Conservation (phyloP, 1,140 invertebrate genomes). For the Zaprionus gabonicus region DNA sequence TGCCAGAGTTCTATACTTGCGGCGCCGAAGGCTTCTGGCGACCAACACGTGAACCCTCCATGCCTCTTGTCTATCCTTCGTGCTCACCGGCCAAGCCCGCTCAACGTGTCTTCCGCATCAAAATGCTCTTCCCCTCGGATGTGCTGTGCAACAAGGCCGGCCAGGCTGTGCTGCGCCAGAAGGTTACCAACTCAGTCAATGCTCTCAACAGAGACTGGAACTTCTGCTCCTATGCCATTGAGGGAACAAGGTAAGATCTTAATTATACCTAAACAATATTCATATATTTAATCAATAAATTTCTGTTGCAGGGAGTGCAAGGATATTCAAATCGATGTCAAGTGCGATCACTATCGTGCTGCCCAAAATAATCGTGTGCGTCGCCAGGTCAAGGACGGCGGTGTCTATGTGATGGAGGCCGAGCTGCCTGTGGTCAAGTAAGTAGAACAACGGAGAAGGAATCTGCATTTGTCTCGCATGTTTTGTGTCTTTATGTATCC, state of each 20-base stretch:
- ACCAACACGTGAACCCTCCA: constrained; percentile 91
- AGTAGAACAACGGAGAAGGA: constrained; percentile 79
- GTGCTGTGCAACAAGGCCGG: constrained; percentile 97
- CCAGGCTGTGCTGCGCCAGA: constrained; percentile 94
- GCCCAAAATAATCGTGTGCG: constrained; percentile 87
- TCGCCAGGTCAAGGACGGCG: constrained; percentile 88
- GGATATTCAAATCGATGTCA: constrained; percentile 94
- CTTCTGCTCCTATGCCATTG: constrained; percentile 95
- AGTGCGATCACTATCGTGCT: constrained; percentile 90
- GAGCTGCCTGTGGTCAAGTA: constrained; percentile 93
- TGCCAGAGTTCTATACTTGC: constrained; percentile 98
- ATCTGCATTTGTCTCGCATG: neutral
- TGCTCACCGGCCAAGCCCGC: constrained; percentile 94
- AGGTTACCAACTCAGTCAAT: constrained; percentile 94
- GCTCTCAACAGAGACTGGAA: constrained; percentile 96
- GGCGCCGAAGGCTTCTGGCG: constrained; percentile 98
- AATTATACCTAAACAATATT: neutral
- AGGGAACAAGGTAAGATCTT: constrained; percentile 83
- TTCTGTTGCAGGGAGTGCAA: constrained; percentile 90
- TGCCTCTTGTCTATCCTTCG: constrained; percentile 94
- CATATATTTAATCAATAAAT: neutral
- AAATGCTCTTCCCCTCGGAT: constrained; percentile 96
- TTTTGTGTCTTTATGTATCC: constrained; percentile 10
- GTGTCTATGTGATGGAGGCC: constrained; percentile 91
- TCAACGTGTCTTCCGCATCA: constrained; percentile 95